Evolutionary conservation across 30 jellyfish, hydroid and myxozoan genomes (phyloP).

Genomic region (Hydractinia echinata): DNA sequence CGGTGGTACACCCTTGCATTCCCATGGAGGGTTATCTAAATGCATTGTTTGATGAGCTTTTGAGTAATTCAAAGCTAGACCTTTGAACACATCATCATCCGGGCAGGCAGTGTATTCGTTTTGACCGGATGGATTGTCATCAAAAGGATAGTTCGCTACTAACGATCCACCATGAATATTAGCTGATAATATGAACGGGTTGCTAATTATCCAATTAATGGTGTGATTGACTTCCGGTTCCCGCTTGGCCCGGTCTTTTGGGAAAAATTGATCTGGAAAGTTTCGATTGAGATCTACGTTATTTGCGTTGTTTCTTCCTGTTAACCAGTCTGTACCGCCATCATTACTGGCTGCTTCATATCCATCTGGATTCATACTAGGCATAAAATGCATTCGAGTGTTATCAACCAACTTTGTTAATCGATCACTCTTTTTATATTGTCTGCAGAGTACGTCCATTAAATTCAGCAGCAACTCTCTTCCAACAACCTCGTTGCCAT

Average conservation of each 20-base stretch:
- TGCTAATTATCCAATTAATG: constrained; percentile 51
- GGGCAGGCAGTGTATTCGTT: constrained; percentile 70
- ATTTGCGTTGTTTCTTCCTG: constrained; percentile 88
- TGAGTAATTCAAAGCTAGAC: constrained; percentile 68
- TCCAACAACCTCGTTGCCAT: constrained; percentile 97
- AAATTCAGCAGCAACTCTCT: constrained; percentile 73
- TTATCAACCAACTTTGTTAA: constrained; percentile 57
- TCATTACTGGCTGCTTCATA: constrained; percentile 75
- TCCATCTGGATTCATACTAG: constrained; percentile 98
- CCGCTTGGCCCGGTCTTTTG: constrained; percentile 44
- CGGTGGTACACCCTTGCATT: constrained; percentile 90
- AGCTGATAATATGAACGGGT: constrained; percentile 85
- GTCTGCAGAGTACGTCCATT: constrained; percentile 45
- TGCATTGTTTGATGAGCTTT: constrained; percentile 89
- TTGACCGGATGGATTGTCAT: constrained; percentile 56
- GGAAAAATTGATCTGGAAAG: constrained; percentile 90
- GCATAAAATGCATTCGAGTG: constrained; percentile 98
- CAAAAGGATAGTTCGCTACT: constrained; percentile 95
- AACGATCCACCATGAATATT: constrained; percentile 97
- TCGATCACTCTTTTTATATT: constrained; percentile 44
- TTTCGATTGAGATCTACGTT: constrained; percentile 82
- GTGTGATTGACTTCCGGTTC: constrained; percentile 84
- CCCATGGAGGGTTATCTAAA: constrained; percentile 97
- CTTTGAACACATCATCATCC: constrained; percentile 83
- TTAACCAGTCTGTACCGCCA: constrained; percentile 81